A percentile compares a stretch with the other conserved stretches of the same genome.
Conservation (phyloP, 2,797 vertebrate species). For the Sebastes cheni region DNA sequence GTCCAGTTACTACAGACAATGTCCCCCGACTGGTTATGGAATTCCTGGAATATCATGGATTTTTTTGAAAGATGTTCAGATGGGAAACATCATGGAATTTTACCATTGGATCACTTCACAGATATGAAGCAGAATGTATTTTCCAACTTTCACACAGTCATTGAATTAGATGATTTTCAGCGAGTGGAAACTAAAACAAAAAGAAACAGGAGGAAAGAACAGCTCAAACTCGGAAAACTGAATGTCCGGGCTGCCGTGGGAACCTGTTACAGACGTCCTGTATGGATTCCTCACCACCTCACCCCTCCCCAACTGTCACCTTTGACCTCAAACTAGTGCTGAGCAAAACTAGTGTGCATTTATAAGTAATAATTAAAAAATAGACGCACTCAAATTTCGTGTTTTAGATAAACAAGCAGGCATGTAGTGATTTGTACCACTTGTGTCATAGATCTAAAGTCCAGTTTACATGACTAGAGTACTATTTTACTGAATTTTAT, state of each 20-base stretch:
- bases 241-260: background rate
- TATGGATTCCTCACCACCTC: constrained; percentile 1
- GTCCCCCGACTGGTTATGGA: background rate
- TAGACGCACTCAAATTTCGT: constrained; percentile 17
- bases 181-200: background rate
- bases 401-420: constrained; percentile 53
- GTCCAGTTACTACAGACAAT: constrained; percentile 1
- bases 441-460: constrained; percentile 58
- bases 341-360: constrained; percentile 43
- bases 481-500: constrained; percentile 80
- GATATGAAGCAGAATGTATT: constrained; percentile 18
- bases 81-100: background rate
- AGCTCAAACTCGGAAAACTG: background rate
- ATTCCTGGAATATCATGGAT: background rate
- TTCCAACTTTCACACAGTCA: constrained; percentile 2
- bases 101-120: background rate
- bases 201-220: background rate
- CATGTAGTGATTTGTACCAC: constrained; percentile 63
- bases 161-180: background rate
- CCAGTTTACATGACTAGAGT: constrained; percentile 71
- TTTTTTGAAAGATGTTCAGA: background rate
- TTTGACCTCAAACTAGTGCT: constrained; percentile 65
- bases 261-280: constrained; percentile 29
- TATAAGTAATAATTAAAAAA: constrained; percentile 1
- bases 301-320: constrained; percentile 21